These are phyloP conservation scores for Nibea coibor DNA, from an alignment of 2,113 vertebrate genomes.

Conservation along the genomic window DNA sequence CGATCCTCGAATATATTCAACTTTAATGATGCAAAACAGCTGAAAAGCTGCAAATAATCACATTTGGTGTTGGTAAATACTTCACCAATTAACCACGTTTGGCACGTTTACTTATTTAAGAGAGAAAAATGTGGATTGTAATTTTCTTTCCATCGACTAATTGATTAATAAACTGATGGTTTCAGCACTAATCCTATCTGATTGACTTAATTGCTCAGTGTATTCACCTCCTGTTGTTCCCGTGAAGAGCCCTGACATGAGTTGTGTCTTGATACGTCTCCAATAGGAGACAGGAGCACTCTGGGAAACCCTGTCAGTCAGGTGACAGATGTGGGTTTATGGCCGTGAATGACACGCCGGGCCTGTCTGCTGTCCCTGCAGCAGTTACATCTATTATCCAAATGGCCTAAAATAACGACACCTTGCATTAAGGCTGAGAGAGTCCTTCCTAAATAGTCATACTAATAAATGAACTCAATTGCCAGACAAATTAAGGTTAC, in stretches of 20 bases:
- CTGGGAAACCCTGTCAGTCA: conserved; percentile 48
- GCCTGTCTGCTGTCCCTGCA: conserved; percentile 19
- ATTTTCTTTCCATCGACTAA: background rate
- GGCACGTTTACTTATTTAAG: too few species aligned
- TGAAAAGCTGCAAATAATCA: background rate
- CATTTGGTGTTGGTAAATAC: background rate
- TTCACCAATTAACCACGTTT: too few species aligned
- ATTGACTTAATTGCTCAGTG: conserved; percentile 5
- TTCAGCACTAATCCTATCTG: background rate
- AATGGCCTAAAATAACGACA: conserved; percentile 56
- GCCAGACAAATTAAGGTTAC: conserved; percentile 82
- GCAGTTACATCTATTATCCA: conserved; percentile 40
- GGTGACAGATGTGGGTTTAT: conserved; percentile 45
- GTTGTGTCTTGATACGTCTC: conserved; percentile 22
- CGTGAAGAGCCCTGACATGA: conserved; percentile 22
- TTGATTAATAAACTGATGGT: conserved; percentile 17
- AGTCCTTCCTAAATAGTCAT: conserved; percentile 71
- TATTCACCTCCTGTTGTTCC: conserved; percentile 14
- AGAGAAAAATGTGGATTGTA: background rate
- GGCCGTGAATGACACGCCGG: conserved; percentile 43
- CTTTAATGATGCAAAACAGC: background rate
- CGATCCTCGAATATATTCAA: too few species aligned
- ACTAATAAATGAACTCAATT: conserved; percentile 77
- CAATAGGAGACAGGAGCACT: conserved; percentile 50
- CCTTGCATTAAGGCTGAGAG: conserved; percentile 43